Evolutionary conservation across 2,113 vertebrate species (phyloP), one percentile per base, ranked within the genome.

Genomic region (Xerus inauris): DNA sequence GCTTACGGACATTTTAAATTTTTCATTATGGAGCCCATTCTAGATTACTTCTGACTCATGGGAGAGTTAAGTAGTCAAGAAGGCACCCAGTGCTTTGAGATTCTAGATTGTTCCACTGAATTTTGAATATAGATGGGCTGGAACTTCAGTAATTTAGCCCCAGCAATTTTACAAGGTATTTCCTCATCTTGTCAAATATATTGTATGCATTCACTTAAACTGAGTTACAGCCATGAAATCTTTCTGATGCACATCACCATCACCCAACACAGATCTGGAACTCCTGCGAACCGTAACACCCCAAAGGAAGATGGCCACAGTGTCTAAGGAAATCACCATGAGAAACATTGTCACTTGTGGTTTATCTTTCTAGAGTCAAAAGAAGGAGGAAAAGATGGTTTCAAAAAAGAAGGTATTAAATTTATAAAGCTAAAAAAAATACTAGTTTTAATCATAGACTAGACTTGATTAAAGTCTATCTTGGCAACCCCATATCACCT

Each of bases 361-460:
- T 64, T 75, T 57, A 83, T 97, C 96, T 96, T 79, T 26, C 85
- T 93, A 79, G n/a, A 95, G 87, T 30, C 72, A 79, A 95, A 71
- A 35, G 76, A 93, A 90, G 24, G 87, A 87, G 94, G 95, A 92
- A 89, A 85, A 4, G 87, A 19, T 91, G 42, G 95, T 94, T 98
- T 97, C 35, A 75, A 89, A 64, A 87, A 91, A 96, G 80, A 89
- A 24, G 45, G 95, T 94, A 88, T 86, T 88, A 97, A 94, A 97
- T 92, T 81, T 96, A 87, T 96, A 92, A 73, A 59, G 51, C 38
- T 51, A 91, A 97, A 98, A 97, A 89, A 90, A 59, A 92, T 91
- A 32, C 84, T 96, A 54, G 49, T 92, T 97, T 97, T 97, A n/a
- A 94, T 91, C 91, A 90, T 16, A 85, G 67, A 94, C 95, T 97